Percentiles rank a stretch among this genome's conserved stretches.
These are phyloP conservation scores for Spinibarbus caldwelli DNA, from an alignment of 2,797 vertebrate genomes.

Conservation along the genomic window DNA sequence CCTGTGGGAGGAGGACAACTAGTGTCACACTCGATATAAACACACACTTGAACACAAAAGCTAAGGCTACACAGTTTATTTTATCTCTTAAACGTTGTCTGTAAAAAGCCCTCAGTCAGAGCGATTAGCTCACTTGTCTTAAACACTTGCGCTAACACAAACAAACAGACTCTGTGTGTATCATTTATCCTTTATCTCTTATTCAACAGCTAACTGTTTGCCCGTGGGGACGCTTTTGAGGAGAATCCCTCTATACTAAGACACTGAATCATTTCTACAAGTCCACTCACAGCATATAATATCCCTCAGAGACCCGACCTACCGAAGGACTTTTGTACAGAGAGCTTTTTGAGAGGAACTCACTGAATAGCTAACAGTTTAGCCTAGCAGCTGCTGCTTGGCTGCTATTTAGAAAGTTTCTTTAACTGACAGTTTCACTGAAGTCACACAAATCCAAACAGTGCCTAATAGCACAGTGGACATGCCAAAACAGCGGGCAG, in stretches of 20 bases:
- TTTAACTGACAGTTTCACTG: slow-evolving; percentile 3
- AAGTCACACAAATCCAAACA: slow-evolving; percentile 12
- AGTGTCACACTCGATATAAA: slow-evolving; percentile 14
- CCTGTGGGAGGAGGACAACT: slow-evolving; percentile 73
- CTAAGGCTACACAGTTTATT: background rate
- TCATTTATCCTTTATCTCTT: slow-evolving; percentile 32
- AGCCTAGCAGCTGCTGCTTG: background rate
- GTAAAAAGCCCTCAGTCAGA: slow-evolving; percentile 10
- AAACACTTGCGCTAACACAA: slow-evolving; percentile 4
- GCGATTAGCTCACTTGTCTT: slow-evolving; percentile 17
- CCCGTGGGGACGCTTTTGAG: background rate
- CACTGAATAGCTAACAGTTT: slow-evolving; percentile 16
- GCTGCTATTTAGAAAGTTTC: slow-evolving; percentile 14
- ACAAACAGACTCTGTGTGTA: slow-evolving; percentile 14
- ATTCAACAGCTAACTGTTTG: slow-evolving; percentile 15
- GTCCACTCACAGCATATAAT: background rate
- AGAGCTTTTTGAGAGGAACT: background rate
- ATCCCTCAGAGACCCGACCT: background rate
- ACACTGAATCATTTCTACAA: background rate
- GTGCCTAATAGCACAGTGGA: slow-evolving; percentile 8
- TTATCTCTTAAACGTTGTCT: background rate
- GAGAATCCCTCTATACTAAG: background rate
- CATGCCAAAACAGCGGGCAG: background rate
- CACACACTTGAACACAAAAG: background rate
- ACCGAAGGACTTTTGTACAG: background rate